Conservation (phyloP, 2,888 invertebrate genomes). For the Drosophila suboccidentalis region DNA sequence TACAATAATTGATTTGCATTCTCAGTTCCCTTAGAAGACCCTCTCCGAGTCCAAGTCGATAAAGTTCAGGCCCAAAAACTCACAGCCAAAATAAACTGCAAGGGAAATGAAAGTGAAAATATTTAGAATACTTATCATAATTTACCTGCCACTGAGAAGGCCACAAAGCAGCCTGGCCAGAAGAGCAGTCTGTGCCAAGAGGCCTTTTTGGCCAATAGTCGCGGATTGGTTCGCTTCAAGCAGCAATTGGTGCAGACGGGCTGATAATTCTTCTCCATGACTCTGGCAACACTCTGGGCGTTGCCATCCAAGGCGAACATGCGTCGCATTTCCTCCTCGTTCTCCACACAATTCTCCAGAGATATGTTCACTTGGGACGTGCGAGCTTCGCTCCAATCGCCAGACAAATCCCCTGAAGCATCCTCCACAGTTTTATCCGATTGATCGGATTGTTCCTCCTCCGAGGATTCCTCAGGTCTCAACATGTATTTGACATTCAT, state of each 20-base stretch:
- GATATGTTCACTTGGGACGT: slow-evolving; percentile 9
- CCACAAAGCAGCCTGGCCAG: neutral
- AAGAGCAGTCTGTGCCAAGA: neutral
- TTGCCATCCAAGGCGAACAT: neutral
- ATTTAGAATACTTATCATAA: neutral
- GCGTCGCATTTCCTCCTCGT: slow-evolving; percentile 1
- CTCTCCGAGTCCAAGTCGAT: neutral
- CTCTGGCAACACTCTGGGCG: neutral
- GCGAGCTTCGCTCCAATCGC: slow-evolving; percentile 4
- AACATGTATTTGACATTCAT: slow-evolving; percentile 18
- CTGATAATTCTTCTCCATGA: neutral
- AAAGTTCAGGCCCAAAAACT: neutral
- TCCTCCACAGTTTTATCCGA: neutral
- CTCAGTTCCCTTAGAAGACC: neutral
- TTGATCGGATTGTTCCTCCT: neutral
- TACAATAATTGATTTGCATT: slow-evolving; percentile 50
- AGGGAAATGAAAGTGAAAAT: neutral
- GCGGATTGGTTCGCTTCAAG: neutral
- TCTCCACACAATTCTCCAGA: slow-evolving; percentile 2
- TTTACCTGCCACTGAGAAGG: slow-evolving; percentile 17
- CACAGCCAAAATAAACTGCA: neutral
- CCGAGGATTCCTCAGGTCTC: rapidly evolving
- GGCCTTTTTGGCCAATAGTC: neutral
- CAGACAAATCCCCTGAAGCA: neutral
- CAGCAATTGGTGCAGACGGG: slow-evolving; percentile 25